Evolutionary conservation across 2,113 vertebrate genomes (phyloP), one percentile per base, ranked within the genome.

Genomic region (Mixornis gularis): DNA sequence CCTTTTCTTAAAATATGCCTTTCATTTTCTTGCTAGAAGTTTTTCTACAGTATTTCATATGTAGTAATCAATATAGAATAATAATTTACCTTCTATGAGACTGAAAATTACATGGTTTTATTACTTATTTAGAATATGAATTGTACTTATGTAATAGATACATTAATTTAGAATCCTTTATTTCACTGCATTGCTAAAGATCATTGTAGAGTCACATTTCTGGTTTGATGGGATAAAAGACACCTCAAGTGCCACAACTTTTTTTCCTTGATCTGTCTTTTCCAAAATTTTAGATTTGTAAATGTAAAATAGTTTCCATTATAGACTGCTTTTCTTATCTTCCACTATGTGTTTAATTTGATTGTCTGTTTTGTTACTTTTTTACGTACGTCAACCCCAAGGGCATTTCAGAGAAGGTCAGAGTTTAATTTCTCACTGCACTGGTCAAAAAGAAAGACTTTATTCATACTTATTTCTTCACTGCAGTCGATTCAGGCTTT

Each of bases 381-480:
- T 88, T 8, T 58, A 26, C 6, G 18, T 2, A 3, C 2, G 3
- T 9, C 16, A n/a, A 8, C 3, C 1, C 6, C 8, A 41, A 44
- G 24, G 7, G 6, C 22, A 66, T 59, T 70, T 84, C 66, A 64
- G 17, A 70, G 44, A 89, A 91, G 59, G 3, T 9, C 9, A 59
- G 26, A 73, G 4, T 13, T 83, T 72, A 60, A 21, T 74, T 87
- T 87, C 29, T 72, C 24, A 56, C 12, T 3, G 0, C 5, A 43
- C 4, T 51, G 22, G 46, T 78, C 44, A 78, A 51, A 93, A 86
- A 53, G 16, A 24, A 62, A 70, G 24, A 32, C 3, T 64, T 64
- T 68, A 32, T 80, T 29, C 40, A 32, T 40, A 56, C 5, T 48
- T 48, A 30, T 36, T 44, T 92, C 43, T 84, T 34, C 29, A 49